Base-by-base conservation (phyloP, 1,140 invertebrate genomes). In the Portunus trituberculatus region DNA sequence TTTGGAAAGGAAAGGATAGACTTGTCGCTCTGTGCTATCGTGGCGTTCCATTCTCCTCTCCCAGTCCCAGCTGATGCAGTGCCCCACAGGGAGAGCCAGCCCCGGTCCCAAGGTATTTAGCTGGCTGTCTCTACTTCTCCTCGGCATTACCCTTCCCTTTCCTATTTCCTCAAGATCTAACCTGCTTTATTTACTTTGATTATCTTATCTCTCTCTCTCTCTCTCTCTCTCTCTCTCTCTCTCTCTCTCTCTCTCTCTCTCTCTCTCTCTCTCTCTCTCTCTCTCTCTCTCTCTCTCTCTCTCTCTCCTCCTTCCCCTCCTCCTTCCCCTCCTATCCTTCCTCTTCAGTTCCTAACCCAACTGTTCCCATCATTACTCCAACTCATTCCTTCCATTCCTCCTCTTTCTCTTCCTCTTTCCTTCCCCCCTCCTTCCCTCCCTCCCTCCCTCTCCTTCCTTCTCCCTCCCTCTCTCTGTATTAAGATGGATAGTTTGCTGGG, bases 1-100 rank as follows among this genome's bases (percentile, higher is more conserved):
- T 95, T 95, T 88, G 94, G 94, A 95, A 92, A 92, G 94, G 94
- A 48, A 95, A 92, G 91, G 94, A 95, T 95, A 95, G 94, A 95
- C 91, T 92, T 95, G 94, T 95, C 91, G 91, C 31, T 95, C 83
- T 29, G 12, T 25, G 82, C 91, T 95, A 89, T 92, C 91, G 82
- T 92, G 31, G 16, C 90, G 84, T 92, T 95, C 94, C 94, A 84
- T 95, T 92, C 76, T 83, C 31, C 32, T 25, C 92, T 25, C 45
- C 48, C 88, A 46, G 45, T 25, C 45, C 48, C 88, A 46, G 45
- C n/a, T 87, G 82, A 52, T 52, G 39, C 48, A 67, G 59, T 83
- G 12, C 82, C 31, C 67, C 32, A 8, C 32, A 32, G 48, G 31
- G 48, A 32, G n/a, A 88, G 12, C 31, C 25, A 10, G 86, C 16